Percentiles rank a stretch among this genome's conserved stretches.
These are phyloP conservation scores for Cyprinodon diabolis DNA, from an alignment of 2,797 vertebrate genomes.

Conservation along the genomic window DNA sequence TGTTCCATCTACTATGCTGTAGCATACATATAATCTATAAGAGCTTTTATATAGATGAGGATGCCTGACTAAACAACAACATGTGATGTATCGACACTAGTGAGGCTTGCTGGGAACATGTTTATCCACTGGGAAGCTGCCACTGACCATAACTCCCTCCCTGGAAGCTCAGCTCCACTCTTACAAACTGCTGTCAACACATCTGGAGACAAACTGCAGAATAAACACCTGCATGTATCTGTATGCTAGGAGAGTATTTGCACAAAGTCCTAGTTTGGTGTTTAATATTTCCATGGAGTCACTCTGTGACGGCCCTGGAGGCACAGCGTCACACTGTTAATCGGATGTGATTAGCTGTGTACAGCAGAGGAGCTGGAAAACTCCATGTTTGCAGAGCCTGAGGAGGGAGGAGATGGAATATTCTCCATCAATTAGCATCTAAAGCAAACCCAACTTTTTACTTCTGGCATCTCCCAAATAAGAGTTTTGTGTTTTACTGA, in stretches of 20 bases:
- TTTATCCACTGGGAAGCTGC: constrained; percentile 44
- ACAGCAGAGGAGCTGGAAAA: constrained; percentile 26
- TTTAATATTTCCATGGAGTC: constrained; percentile 51
- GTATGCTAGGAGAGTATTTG: constrained; percentile 17
- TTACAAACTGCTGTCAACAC: not conserved
- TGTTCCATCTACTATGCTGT: constrained; percentile 1
- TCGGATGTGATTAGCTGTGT: constrained; percentile 52
- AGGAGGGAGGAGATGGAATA: constrained; percentile 39
- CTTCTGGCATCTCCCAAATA: not conserved
- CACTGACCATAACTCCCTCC: constrained; percentile 67
- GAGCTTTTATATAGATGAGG: not conserved
- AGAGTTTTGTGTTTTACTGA: not conserved
- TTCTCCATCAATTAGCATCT: constrained; percentile 26
- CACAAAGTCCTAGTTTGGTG: constrained; percentile 9
- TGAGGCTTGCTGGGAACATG: constrained; percentile 59
- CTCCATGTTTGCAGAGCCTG: constrained; percentile 32
- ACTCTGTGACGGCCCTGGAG: constrained; percentile 27
- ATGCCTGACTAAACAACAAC: constrained; percentile 29
- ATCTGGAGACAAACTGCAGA: constrained; percentile 36
- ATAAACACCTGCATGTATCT: constrained; percentile 27
- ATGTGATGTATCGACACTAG: constrained; percentile 34
- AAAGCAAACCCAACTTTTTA: not conserved
- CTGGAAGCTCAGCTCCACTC: constrained; percentile 52
- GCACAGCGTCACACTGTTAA: constrained; percentile 44
- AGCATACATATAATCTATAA: not conserved